These are phyloP conservation scores for Pomatostomus ruficeps DNA, from an alignment of 2,113 vertebrate genomes.

Conservation along the genomic window DNA sequence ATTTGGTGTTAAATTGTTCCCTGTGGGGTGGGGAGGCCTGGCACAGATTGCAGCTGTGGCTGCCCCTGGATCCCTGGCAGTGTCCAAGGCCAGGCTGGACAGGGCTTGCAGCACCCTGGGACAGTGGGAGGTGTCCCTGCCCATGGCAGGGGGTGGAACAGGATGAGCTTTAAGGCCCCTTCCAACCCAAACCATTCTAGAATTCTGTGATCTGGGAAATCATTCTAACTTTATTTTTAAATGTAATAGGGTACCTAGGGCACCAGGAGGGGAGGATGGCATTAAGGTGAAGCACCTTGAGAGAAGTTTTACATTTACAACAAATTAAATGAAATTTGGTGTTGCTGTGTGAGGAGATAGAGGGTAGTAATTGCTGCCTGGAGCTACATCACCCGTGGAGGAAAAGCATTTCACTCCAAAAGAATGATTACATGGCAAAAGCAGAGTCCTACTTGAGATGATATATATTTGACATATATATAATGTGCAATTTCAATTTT, in stretches of 20 bases:
- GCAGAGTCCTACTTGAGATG: background rate
- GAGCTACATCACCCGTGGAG: background rate
- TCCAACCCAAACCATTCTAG: background rate
- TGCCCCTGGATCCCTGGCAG: background rate
- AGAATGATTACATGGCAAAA: background rate
- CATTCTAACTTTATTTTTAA: background rate
- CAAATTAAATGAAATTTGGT: background rate
- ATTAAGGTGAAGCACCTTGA: background rate
- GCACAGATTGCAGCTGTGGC: background rate
- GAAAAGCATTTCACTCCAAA: background rate
- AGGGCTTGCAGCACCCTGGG: background rate
- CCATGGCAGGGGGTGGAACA: background rate
- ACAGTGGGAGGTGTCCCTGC: background rate
- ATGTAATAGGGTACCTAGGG: background rate
- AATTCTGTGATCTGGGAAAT: background rate
- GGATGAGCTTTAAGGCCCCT: background rate
- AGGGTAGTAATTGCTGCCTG: background rate
- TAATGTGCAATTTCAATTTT: background rate
- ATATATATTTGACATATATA: background rate
- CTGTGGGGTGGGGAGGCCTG: background rate
- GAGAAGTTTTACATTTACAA: background rate
- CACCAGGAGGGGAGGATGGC: background rate
- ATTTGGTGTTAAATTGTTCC: background rate
- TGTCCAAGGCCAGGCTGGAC: background rate
- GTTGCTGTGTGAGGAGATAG: background rate